phyloP scores from a whole-genome alignment of 2,797 vertebrate genomes.

The Antennarius maculatus region DNA sequence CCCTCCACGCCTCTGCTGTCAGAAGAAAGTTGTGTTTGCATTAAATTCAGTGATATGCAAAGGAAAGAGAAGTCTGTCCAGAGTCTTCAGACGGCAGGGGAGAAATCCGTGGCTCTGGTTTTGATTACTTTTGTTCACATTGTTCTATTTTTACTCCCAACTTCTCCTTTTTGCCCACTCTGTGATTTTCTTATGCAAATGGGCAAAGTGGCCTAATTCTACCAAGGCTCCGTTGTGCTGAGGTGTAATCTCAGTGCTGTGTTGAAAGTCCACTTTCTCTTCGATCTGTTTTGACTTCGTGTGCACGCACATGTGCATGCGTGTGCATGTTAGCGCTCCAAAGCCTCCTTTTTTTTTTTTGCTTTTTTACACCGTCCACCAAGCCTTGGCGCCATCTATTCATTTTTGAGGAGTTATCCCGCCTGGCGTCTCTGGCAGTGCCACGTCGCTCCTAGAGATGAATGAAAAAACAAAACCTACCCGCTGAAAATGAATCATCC shows the following conservation, averaged over 20 bases:
- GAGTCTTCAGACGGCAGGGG: constrained; percentile 23
- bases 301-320: constrained; percentile 8
- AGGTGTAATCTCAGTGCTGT: constrained; percentile 61
- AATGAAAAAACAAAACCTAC: constrained; percentile 18
- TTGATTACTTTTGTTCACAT: constrained; percentile 59
- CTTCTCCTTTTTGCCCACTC: constrained; percentile 26
- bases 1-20: constrained; percentile 45
- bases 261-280: constrained; percentile 42
- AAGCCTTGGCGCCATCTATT: constrained; percentile 46
- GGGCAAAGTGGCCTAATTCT: constrained; percentile 49
- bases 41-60: constrained; percentile 42
- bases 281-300: constrained; percentile 47
- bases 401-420: constrained; percentile 51
- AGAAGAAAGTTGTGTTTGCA: constrained; percentile 50
- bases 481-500: constrained; percentile 60
- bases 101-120: constrained; percentile 54
- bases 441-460: constrained; percentile 46
- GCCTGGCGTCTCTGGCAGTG: constrained; percentile 55
- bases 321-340: not conserved
- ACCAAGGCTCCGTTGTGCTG: constrained; percentile 40
- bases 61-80: constrained; percentile 33
- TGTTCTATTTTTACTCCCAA: constrained; percentile 56
- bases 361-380: constrained; percentile 39
- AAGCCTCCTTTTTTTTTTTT: constrained; percentile 12
- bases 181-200: constrained; percentile 55